Evolutionary conservation across 2,888 invertebrate genomes (phyloP).

Genomic region (Petrolisthes cinctipes): DNA sequence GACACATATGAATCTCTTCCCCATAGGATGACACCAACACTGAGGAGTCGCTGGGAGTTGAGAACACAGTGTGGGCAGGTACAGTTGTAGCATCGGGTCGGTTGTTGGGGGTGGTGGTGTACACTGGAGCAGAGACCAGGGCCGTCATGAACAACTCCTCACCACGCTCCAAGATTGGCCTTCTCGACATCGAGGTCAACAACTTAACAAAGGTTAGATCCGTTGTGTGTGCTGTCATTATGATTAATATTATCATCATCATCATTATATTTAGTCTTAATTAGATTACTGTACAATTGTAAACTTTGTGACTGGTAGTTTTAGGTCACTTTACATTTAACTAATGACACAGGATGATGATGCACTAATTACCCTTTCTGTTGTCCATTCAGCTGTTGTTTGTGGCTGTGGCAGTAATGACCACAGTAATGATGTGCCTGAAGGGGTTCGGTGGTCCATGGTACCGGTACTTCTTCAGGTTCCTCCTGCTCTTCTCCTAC

Average conservation of each 20-base stretch:
- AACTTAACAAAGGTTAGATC: conserved; percentile 86
- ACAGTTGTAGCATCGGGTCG: conserved; percentile 97
- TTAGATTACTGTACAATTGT: too few relatives aligned
- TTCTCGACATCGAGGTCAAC: conserved; percentile 96
- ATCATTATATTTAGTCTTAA: too few relatives aligned
- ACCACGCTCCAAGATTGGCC: conserved; percentile 95
- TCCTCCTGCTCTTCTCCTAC: conserved; percentile 96
- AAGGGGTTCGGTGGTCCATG: conserved; percentile 97
- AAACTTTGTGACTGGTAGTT: too few relatives aligned
- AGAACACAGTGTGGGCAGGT: conserved; percentile 98
- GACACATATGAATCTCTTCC: not conserved
- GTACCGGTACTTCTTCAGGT: conserved; percentile 96
- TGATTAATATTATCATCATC: too few relatives aligned
- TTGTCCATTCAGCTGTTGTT: conserved; percentile 79
- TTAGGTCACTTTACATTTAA: too few relatives aligned
- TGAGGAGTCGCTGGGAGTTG: conserved; percentile 89
- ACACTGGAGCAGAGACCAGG: conserved; percentile 95
- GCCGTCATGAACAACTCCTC: conserved; percentile 99
- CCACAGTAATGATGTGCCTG: conserved; percentile 93
- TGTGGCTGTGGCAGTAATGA: conserved; percentile 87
- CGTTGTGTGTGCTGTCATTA: not conserved
- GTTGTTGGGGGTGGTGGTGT: conserved; percentile 94
- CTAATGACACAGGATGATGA: too few relatives aligned
- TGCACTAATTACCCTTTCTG: not conserved
- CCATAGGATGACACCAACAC: conserved; percentile 74